These are phyloP conservation scores for Esox niger DNA, from an alignment of 2,113 vertebrate species.

Conservation along the genomic window DNA sequence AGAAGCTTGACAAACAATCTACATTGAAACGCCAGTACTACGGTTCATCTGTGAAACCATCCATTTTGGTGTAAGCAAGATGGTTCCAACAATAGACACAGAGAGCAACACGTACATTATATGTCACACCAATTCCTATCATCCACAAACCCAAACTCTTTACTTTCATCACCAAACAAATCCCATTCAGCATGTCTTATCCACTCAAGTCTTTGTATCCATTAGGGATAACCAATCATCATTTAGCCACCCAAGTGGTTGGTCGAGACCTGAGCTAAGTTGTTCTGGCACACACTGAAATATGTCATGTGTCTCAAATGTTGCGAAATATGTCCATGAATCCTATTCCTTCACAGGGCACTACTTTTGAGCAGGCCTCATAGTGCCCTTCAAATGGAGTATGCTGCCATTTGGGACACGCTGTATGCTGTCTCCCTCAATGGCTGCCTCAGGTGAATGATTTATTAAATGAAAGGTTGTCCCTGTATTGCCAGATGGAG, in stretches of 20 bases:
- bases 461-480: conserved; percentile 18
- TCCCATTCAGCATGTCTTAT: conserved; percentile 11
- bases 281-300: conserved; percentile 8
- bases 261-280: conserved; percentile 20
- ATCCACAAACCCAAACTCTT: background rate
- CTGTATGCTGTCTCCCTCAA: background rate
- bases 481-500: conserved; percentile 4
- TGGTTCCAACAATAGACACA: too few relatives aligned
- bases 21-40: too few relatives aligned
- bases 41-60: too few relatives aligned
- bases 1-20: too few relatives aligned
- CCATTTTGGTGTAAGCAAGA: too few relatives aligned
- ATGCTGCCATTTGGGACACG: too few relatives aligned
- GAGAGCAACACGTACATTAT: background rate
- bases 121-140: background rate
- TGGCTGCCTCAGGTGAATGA: conserved; percentile 11
- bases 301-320: background rate
- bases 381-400: too few relatives aligned
- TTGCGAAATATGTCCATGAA: too few relatives aligned
- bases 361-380: too few relatives aligned
- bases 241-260: conserved; percentile 11
- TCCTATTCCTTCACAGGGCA: too few relatives aligned
- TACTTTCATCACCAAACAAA: background rate
- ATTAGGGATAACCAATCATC: conserved; percentile 20
- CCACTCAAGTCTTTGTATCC: conserved; percentile 4